Evolutionary conservation across 30 jellyfish, hydroid and myxozoan genomes (phyloP), one percentile per base, ranked within the genome.

Genomic region (Rhopilema esculentum): DNA sequence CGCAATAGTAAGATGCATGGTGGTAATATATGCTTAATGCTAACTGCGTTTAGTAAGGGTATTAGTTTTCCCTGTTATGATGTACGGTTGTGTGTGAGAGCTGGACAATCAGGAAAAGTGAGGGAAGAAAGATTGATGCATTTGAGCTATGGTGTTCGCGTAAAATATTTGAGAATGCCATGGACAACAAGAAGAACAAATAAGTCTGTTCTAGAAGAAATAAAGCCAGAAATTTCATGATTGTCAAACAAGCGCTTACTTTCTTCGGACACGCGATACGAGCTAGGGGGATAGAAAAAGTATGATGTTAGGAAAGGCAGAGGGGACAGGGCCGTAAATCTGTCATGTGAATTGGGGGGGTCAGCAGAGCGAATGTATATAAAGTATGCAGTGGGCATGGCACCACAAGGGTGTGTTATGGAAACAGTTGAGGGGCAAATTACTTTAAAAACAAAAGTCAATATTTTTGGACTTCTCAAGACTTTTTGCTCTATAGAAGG

Each of bases 241-340:
- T 70, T 53, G 74, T 75, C 17, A 53, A 75, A 75, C 29, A 19
- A 70, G 63, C 61, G 17, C 8, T 25, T 4, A 21, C 72, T 0
- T 28, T 51, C 72, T 76, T 76, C 15, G 52, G 77, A 49, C 87
- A 76, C 12, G 7, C 75, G 20, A 26, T 76, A 20, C 28, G 87
- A 57, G 77, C 87, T 49, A 21, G 23, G n/a, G 77, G 77, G 75
- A 76, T 49, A 21, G 52, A 57, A 49, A 49, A 76, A 76, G 87
- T 76, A 31, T 40, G 1, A 30, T 75, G 87, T 53, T 9, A 57
- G 75, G 49, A 29, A 76, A 53, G 75, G 52, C n/a, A 76, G 77
- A 76, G 77, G 87, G 75, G 75, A 8, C 77, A n/a, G n/a, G n/a
- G n/a, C n/a, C n/a, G n/a, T n/a, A n/a, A n/a, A n/a, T n/a, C n/a